Evolutionary conservation across 64 coral and sea anemone species (phyloP).

Genomic region (Cladopsammia gracilis): DNA sequence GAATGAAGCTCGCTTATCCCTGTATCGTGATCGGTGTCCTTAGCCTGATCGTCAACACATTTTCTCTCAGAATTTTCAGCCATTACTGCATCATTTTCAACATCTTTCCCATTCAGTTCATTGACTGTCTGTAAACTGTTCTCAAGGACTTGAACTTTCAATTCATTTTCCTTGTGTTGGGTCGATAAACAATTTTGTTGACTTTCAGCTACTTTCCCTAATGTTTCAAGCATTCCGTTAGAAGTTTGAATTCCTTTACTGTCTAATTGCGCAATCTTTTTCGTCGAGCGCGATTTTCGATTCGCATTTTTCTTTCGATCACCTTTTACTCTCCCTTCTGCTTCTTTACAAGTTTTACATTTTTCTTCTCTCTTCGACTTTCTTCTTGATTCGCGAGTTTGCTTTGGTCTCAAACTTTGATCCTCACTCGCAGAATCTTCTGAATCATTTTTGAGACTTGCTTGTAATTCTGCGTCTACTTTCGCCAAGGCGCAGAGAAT

Average conservation of each 20-base stretch:
- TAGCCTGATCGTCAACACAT: neutral
- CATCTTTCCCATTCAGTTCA: neutral
- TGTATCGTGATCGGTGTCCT: conserved; percentile 67
- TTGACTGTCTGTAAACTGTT: neutral
- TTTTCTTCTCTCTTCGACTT: conserved; percentile 5
- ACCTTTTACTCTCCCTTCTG: neutral
- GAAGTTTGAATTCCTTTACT: conserved; percentile 49
- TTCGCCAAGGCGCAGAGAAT: conserved; percentile 80
- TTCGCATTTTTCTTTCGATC: neutral
- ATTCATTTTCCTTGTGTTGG: neutral
- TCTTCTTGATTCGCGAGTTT: neutral
- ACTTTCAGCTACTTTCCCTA: neutral
- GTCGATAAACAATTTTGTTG: conserved; percentile 27
- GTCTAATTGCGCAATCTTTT: neutral
- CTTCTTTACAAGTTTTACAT: neutral
- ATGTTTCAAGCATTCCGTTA: conserved; percentile 25
- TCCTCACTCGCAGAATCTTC: neutral
- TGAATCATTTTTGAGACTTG: neutral
- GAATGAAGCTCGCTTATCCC: conserved; percentile 75
- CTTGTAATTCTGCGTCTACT: conserved; percentile 49
- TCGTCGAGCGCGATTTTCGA: neutral
- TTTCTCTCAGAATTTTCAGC: neutral
- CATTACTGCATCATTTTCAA: neutral
- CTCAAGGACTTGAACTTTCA: conserved; percentile 10
- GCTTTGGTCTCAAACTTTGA: neutral